Base-by-base conservation (phyloP, 1,140 invertebrate species). In the silkworm (Bombyx mori) region DNA sequence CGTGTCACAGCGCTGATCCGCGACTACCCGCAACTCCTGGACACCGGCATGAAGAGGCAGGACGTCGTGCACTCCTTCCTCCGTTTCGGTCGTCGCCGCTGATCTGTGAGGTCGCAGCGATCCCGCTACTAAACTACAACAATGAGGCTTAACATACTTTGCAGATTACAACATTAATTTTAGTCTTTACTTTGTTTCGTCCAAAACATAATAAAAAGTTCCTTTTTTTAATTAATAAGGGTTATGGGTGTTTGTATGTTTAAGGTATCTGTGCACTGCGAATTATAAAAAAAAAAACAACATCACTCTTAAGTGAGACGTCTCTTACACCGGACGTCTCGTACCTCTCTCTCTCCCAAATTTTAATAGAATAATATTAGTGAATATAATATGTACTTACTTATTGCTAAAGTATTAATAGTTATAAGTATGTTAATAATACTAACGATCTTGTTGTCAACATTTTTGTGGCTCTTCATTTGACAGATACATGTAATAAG, bases 31-130 rank as follows among this genome's bases (percentile, higher is more conserved):
- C 85, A 88, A 58, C 79, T 88, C 18, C 75, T 89, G n/a, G 86
- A 91, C 80, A 90, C 89, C 65, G 91, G 91, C 48, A 91, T 92
- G 54, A 95, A 95, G 79, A 89, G 94, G 56, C 93, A 95, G 78
- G 94, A 95, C 78, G 91, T 94, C 43, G 93, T 94, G 60, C 94
- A 95, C 82, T 93, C 94, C 53, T 95, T 95, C 82, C 89, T 95
- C 52, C 91, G 93, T 71, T 95, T 95, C 75, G 94, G 94, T 46
- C 90, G 92, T 75, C 90, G 92, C 73, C 85, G 88, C 83, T 88
- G 85, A 86, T 74, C 60, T 52, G 60, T 56, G 52, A 47, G 47
- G 46, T 64, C 50, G 57, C 56, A 53, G 46, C 68, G 54, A 53
- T 56, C 46, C 57, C 48, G 56, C 54, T 9, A n/a, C 42, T 4